Evolutionary conservation across 2,797 vertebrate genomes (phyloP).

Genomic region (Malurus leucopterus): DNA sequence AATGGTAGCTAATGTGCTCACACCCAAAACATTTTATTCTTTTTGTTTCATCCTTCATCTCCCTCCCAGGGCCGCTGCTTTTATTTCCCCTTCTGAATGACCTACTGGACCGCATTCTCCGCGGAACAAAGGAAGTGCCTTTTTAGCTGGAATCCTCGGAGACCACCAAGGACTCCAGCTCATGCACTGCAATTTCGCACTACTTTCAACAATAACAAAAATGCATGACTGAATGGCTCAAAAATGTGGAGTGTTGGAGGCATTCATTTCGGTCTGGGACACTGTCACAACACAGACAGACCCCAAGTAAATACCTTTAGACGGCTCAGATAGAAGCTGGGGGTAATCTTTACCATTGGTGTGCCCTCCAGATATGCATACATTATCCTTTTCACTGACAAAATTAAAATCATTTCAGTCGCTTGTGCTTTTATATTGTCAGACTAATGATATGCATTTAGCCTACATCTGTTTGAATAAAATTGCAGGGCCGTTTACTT

Average conservation of each 20-base stretch:
- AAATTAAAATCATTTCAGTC: conserved; percentile 40
- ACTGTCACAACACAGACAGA: conserved; percentile 81
- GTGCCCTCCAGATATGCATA: conserved; percentile 49
- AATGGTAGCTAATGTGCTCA: conserved; percentile 72
- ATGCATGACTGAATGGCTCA: conserved; percentile 82
- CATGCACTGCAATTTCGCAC: conserved; percentile 74
- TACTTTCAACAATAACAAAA: conserved; percentile 84
- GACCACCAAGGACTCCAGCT: conserved; percentile 90
- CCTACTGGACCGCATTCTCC: conserved; percentile 87
- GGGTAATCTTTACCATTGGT: conserved; percentile 61
- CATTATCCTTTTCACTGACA: conserved; percentile 47
- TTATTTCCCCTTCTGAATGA: conserved; percentile 84
- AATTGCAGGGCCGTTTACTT: conserved; percentile 29
- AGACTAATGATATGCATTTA: conserved; percentile 28
- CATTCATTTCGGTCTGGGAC: conserved; percentile 74
- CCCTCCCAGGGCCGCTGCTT: conserved; percentile 70
- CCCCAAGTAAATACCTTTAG: conserved; percentile 74
- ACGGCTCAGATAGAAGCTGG: conserved; percentile 43
- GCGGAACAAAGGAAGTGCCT: conserved; percentile 89
- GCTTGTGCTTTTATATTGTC: conserved; percentile 13
- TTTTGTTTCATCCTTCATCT: conserved; percentile 75
- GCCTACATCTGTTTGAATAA: conserved; percentile 46
- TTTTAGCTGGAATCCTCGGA: conserved; percentile 85
- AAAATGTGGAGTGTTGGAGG: conserved; percentile 79
- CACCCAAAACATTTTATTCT: conserved; percentile 73